Evolutionary conservation across 2,888 invertebrate genomes (phyloP).

Genomic region (Sussaba pulchella): DNA sequence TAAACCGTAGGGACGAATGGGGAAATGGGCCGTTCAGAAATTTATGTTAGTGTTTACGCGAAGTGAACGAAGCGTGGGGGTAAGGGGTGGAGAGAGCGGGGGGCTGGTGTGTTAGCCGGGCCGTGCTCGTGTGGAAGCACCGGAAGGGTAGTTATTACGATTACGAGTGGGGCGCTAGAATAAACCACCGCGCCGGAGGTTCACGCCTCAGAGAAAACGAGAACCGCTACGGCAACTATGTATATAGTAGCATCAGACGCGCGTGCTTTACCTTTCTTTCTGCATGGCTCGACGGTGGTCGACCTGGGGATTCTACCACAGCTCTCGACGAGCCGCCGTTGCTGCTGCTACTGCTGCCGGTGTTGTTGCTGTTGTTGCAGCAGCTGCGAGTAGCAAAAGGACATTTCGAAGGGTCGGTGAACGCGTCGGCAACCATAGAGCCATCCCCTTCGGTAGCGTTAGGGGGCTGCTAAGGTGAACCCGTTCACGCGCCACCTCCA

Average conservation of each 20-base stretch:
- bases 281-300: conserved; percentile 14
- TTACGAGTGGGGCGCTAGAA: conserved; percentile 67
- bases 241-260: no score
- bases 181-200: conserved; percentile 44
- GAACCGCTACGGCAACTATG: no score
- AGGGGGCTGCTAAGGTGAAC: conserved; percentile 31
- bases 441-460: conserved; percentile 28
- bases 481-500: conserved; percentile 32
- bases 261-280: conserved; percentile 23
- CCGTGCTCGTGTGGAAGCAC: conserved; percentile 59
- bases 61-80: conserved; percentile 68
- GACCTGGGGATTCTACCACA: conserved; percentile 41
- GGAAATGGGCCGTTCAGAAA: conserved; percentile 72
- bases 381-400: conserved; percentile 55
- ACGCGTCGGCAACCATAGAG: conserved; percentile 39
- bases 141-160: conserved; percentile 77
- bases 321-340: conserved; percentile 25
- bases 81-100: conserved; percentile 45
- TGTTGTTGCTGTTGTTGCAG: no score
- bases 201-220: conserved; percentile 56
- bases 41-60: conserved; percentile 80
- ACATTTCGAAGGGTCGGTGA: conserved; percentile 57
- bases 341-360: conserved; percentile 7
- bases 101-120: conserved; percentile 35
- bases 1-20: conserved; percentile 52